Evolutionary conservation across 2,888 invertebrate species (phyloP).

Genomic region (Perdita meconis): DNA sequence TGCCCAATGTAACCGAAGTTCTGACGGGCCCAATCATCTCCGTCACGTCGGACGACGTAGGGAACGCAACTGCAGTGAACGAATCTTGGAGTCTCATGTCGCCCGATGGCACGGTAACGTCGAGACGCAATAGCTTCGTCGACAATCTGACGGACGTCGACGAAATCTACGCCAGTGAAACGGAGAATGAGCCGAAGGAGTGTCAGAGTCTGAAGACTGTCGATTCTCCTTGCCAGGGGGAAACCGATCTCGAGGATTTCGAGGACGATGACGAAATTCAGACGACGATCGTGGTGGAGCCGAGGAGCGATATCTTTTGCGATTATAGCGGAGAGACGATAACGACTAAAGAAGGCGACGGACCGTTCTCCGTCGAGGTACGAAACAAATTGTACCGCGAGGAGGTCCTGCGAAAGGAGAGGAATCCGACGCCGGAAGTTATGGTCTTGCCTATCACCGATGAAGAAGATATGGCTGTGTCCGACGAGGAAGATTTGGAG

Average conservation of each 20-base stretch:
- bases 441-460: conserved; percentile 77
- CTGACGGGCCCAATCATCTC: conserved; percentile 76
- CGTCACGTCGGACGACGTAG: conserved; percentile 69
- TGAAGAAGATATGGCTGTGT: conserved; percentile 81
- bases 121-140: conserved; percentile 71
- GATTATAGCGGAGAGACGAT: conserved; percentile 80
- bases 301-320: conserved; percentile 75
- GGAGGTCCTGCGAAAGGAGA: background rate
- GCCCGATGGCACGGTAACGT: conserved; percentile 53
- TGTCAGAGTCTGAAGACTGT: conserved; percentile 60
- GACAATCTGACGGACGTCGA: conserved; percentile 81
- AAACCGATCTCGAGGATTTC: conserved; percentile 81
- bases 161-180: conserved; percentile 80
- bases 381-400: conserved; percentile 78
- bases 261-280: conserved; percentile 78
- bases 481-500: conserved; percentile 79
- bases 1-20: conserved; percentile 34
- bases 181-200: conserved; percentile 63
- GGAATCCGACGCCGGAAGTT: conserved; percentile 62
- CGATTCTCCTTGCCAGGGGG: conserved; percentile 71
- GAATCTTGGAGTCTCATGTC: conserved; percentile 36
- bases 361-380: conserved; percentile 81
- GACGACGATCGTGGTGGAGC: conserved; percentile 72
- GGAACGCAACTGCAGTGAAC: conserved; percentile 37
- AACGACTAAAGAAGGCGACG: conserved; percentile 82